Base-by-base conservation (phyloP, 2,113 vertebrate genomes). In the Meles meles region DNA sequence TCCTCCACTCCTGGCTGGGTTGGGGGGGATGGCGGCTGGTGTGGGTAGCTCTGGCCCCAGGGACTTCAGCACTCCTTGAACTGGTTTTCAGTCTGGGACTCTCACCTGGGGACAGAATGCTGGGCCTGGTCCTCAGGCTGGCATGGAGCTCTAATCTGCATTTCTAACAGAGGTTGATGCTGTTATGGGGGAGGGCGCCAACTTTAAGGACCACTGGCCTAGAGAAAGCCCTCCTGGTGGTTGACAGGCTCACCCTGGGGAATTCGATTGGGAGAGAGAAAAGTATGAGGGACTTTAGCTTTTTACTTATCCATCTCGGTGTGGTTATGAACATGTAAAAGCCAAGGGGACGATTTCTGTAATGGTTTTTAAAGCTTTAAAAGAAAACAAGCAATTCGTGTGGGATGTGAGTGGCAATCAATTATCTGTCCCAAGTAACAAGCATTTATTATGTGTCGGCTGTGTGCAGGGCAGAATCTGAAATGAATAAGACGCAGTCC, bases 381-480 rank as follows among this genome's bases (percentile, higher is more conserved):
- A 92, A 74, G 85, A 91, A 93, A 96, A 79, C 0, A 7, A 92
- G 76, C 88, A 87, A 44, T 65, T 61, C 31, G 3, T 2, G 69
- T 69, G 3, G 10, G 84, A 47, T 71, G 49, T 31, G 93, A 67
- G 52, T n/a, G 29, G 88, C 94, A 87, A 80, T 87, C 94, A 87
- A 80, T 87, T 76, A 88, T 65, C 74, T 87, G 25, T 59, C 90
- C 88, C 80, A 90, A 29, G 55, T 81, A 90, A 87, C 74, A 34
- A 84, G 84, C 63, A 63, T 80, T 15, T 31, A 96, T 87, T 61
- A 27, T 90, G 49, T 9, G 17, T 85, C 96, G 96, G 84, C 93
- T 93, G 90, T 96, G 90, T 97, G 84, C 96, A 65, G 85, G 34
- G 71, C 57, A 69, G 27, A 71, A 17, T 71, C 77, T 57, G 69